Evolutionary conservation across 2,888 invertebrate genomes (phyloP).

Genomic region (Temnothorax unifasciatus): DNA sequence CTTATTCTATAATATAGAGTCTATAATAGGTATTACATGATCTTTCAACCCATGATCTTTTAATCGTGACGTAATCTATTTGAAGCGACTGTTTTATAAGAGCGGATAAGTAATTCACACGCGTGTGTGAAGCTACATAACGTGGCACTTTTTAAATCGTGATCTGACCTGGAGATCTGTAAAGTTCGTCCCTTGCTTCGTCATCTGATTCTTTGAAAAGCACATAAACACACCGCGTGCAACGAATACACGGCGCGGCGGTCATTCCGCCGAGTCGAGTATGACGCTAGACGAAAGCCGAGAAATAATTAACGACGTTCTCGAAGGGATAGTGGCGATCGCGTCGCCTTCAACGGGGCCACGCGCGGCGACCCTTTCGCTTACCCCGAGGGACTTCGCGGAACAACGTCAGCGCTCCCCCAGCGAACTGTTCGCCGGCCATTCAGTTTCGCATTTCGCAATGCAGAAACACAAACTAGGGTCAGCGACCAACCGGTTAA

Average conservation of each 20-base stretch:
- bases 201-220: slow-evolving; percentile 31
- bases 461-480: slow-evolving; percentile 49
- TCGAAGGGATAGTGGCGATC: slow-evolving; percentile 83
- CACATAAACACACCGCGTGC: slow-evolving; percentile 60
- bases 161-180: slow-evolving; percentile 1
- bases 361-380: slow-evolving; percentile 77
- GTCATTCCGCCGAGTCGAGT: slow-evolving; percentile 70
- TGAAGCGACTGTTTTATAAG: background rate
- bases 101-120: background rate
- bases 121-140: background rate
- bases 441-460: slow-evolving; percentile 68
- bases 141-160: background rate
- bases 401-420: slow-evolving; percentile 75
- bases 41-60: background rate
- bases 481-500: slow-evolving; percentile 57
- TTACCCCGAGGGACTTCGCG: slow-evolving; percentile 78
- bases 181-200: background rate
- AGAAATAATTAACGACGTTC: slow-evolving; percentile 84
- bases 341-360: slow-evolving; percentile 76
- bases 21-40: background rate
- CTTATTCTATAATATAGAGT: background rate
- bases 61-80: background rate
- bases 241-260: slow-evolving; percentile 60
- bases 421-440: slow-evolving; percentile 65
- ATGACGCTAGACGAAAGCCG: slow-evolving; percentile 83